Percentiles rank a stretch among this genome's conserved stretches.
phyloP scores from a whole-genome alignment of 2,797 vertebrate genomes.

The Sardinella longiceps region DNA sequence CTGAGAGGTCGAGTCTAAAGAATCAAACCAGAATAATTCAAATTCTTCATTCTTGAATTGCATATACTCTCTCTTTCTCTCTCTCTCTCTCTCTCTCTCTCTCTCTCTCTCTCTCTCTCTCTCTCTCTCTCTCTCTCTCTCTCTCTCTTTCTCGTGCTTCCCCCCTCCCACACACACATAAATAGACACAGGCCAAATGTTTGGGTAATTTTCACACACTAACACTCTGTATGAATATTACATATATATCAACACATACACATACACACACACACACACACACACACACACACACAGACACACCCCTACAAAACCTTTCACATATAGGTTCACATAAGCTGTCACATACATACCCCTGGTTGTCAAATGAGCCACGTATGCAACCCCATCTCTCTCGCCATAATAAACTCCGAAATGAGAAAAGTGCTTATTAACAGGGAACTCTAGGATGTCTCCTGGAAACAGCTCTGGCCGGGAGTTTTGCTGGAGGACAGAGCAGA shows the following conservation, averaged over 20 bases:
- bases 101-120: background rate
- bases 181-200: background rate
- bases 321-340: too few species aligned
- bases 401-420: constrained; percentile 79
- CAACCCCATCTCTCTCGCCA: constrained; percentile 74
- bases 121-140: background rate
- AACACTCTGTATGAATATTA: background rate
- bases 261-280: background rate
- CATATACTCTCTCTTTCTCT: background rate
- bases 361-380: constrained; percentile 78
- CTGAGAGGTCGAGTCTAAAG: constrained; percentile 72
- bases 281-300: too few species aligned
- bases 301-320: too few species aligned
- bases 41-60: background rate
- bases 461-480: constrained; percentile 63
- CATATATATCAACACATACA: background rate
- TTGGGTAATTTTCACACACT: background rate
- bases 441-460: constrained; percentile 80
- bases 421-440: constrained; percentile 74
- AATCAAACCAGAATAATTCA: background rate
- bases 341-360: constrained; percentile 70
- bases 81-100: background rate
- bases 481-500: constrained; percentile 53
- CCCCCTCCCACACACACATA: background rate
- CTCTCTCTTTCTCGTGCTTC: background rate